A percentile compares a stretch with the other conserved stretches of the same genome.
These are phyloP conservation scores for Lanius ludovicianus DNA, from an alignment of 2,113 vertebrate species.

Conservation along the genomic window DNA sequence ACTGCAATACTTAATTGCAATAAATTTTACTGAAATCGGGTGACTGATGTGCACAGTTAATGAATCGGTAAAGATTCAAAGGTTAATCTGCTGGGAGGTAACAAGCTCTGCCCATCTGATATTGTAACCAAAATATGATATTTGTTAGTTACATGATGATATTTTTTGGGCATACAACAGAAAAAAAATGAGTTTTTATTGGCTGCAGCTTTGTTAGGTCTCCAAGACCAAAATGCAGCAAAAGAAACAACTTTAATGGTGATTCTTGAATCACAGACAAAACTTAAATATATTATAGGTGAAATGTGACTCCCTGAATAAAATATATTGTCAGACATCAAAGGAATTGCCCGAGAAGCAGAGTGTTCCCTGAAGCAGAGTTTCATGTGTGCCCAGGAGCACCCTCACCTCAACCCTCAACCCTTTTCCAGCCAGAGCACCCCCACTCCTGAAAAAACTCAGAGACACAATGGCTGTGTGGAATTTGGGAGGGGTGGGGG, in stretches of 20 bases:
- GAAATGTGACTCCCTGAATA: constrained; percentile 69
- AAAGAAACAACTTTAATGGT: constrained; percentile 69
- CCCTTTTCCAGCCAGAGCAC: not conserved
- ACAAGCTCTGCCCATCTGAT: constrained; percentile 78
- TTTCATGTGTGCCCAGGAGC: not conserved
- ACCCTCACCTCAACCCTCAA: not conserved
- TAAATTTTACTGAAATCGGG: constrained; percentile 69
- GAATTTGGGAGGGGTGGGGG: not conserved
- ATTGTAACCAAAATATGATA: constrained; percentile 78
- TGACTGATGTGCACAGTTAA: constrained; percentile 76
- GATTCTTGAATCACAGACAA: constrained; percentile 74
- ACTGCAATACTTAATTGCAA: constrained; percentile 74
- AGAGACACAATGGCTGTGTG: accelerated
- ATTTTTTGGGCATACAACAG: constrained; percentile 78
- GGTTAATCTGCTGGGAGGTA: constrained; percentile 80
- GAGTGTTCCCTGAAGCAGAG: constrained; percentile 60
- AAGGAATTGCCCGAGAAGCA: constrained; percentile 39
- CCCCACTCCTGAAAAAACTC: not conserved
- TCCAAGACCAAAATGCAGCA: constrained; percentile 73
- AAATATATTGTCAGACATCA: constrained; percentile 61
- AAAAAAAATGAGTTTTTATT: constrained; percentile 80
- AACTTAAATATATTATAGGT: constrained; percentile 69
- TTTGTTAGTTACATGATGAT: constrained; percentile 82
- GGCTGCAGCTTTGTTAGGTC: constrained; percentile 74
- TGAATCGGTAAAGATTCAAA: constrained; percentile 78